A percentile compares a stretch with the other conserved stretches of the same genome.
phyloP scores from a whole-genome alignment of 64 coral and sea anemone genomes.

The Astreopora myriophthalma region DNA sequence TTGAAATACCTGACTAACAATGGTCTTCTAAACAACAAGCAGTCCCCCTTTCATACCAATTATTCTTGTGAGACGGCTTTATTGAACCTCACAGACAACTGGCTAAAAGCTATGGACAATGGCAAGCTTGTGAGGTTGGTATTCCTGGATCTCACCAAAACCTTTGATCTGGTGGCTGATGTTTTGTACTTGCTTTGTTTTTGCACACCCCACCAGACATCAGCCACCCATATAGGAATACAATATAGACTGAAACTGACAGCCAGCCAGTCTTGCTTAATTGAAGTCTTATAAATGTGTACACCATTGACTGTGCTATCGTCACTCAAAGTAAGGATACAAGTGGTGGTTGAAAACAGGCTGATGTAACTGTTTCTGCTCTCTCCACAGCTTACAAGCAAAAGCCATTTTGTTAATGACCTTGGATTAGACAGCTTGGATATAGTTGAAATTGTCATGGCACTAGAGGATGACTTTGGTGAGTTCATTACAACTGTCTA shows the following conservation, averaged over 20 bases:
- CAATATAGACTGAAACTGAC: no score
- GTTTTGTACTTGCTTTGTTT: no score
- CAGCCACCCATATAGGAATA: no score
- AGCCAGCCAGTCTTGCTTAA: no score
- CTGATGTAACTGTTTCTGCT: background rate
- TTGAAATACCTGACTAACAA: background rate
- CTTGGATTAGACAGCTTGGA: constrained; percentile 98
- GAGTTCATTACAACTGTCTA: background rate
- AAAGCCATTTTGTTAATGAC: constrained; percentile 95
- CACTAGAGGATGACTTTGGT: constrained; percentile 99
- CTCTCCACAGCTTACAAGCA: constrained; percentile 73
- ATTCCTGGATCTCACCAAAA: no score
- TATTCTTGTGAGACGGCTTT: background rate
- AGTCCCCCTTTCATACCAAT: background rate
- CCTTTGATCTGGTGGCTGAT: no score
- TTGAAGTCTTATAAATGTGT: no score
- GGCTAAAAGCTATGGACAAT: background rate
- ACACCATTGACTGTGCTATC: no score
- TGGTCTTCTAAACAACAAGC: background rate
- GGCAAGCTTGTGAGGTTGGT: no score
- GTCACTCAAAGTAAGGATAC: no score
- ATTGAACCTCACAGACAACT: background rate
- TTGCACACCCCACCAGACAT: no score
- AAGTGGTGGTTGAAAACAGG: background rate
- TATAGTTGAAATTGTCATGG: constrained; percentile 99